Evolutionary conservation across 2,797 vertebrate genomes (phyloP), one percentile per base, ranked within the genome.

Genomic region (Cyclura pinguis): DNA sequence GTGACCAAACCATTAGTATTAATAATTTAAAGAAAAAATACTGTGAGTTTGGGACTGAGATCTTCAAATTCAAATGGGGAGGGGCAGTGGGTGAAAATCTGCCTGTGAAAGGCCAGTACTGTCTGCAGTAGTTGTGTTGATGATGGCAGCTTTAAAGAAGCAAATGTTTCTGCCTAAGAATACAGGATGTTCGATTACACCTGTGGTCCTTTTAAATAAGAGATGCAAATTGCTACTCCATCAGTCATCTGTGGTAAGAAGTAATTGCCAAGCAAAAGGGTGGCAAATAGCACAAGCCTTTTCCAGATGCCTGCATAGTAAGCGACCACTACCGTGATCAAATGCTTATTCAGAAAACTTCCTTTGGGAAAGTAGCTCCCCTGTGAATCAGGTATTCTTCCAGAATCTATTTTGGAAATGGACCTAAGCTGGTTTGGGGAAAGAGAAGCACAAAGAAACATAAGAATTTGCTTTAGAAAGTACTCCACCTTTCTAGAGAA

Each of bases 241-340:
- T 84, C 87, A 72, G 89, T 91, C 89, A 90, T 73, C 89, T 90
- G 85, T 90, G 89, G 72, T 90, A 83, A 87, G 85, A 88, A 80
- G 62, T 91, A 91, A 91, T 86, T 91, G 85, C 90, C 59, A 84
- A 87, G 32, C 85, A 77, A 62, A 91, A 76, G 57, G 57, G 69
- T 76, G 42, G 69, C n/a, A 87, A 80, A 89, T 89, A 55, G 64
- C 24, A 69, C 67, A 42, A 8, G 47, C n/a, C 59, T 77, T 24
- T 84, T 83, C 73, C n/a, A 87, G 80, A 82, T 67, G 72, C 59
- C 80, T 52, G 55, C 35, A 55, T 77, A 83, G 86, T 29, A 90
- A 83, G 76, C 42, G 81, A 20, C 47, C 35, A 27, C 38, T 24
- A 35, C 32, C 59, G 57, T 69, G 81, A 47, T 20, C 73, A 78